Base-by-base conservation (phyloP, 2,888 invertebrate species). In the Julus scandinavius region DNA sequence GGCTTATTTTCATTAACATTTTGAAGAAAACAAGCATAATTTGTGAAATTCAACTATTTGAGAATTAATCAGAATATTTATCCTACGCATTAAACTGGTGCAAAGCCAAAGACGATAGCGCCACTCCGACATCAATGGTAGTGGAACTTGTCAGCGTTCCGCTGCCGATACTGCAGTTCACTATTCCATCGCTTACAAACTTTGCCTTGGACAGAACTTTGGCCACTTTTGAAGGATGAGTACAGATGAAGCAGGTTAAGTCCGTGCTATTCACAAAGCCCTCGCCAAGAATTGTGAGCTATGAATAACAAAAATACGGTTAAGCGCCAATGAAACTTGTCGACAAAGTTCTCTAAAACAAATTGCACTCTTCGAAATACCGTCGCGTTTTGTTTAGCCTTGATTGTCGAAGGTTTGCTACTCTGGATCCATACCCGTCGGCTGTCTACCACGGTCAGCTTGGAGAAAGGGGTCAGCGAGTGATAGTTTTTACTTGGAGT, bases 91-190 rank as follows among this genome's bases (percentile, higher is more conserved):
- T 87, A 72, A 40, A 87, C 41, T 87, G 63, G 4, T 54, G 5
- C 50, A 87, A n/a, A 1, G 63, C 45, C 41, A 41, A 17, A 11
- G 50, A 20, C 13, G 72, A 87, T 15, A 54, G 41, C 1, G 63
- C 87, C 38, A 87, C 87, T 40, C 87, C 87, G 20, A 87, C 20
- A 40, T 87, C 63, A 13, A 87, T 40, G 15, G 87, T 87, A 17
- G 15, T 72, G 11, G 63, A 6, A 54, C 40, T 40, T 13, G 5
- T n/a, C 17, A 87, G 40, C 5, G n/a, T 40, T 7, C 1, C 20
- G 40, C 17, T n/a, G 40, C 15, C 13, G 13, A 87, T 38, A n/a
- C 15, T 87, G 41, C 87, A 87, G 54, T n/a, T 41, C 40, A 72
- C 87, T n/a, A 17, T 38, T 40, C 13, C 17, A 38, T 72, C 45